phyloP scores from a whole-genome alignment of 2,113 vertebrate genomes.

The Ictidomys tridecemlineatus region DNA sequence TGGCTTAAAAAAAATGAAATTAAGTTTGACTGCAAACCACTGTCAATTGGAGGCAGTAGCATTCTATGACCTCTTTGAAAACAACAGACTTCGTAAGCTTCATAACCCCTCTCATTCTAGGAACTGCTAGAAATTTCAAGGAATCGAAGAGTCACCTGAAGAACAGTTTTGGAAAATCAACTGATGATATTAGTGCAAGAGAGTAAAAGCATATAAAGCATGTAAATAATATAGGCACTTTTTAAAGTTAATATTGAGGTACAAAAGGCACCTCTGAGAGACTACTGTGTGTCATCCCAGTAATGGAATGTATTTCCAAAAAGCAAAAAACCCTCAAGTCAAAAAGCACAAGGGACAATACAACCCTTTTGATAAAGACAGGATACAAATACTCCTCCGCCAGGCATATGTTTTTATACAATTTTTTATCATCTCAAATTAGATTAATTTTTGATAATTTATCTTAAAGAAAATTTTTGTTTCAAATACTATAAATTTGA shows the following conservation, averaged over 20 bases:
- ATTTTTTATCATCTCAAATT: neutral
- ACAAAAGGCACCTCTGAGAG: neutral
- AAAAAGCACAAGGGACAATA: neutral
- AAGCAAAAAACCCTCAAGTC: neutral
- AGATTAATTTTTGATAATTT: neutral
- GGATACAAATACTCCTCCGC: neutral
- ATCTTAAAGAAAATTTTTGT: neutral
- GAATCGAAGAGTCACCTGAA: neutral
- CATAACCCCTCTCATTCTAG: neutral
- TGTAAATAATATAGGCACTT: neutral
- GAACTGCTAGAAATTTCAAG: neutral
- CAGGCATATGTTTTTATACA: neutral
- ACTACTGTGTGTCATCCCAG: neutral
- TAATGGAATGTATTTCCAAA: neutral
- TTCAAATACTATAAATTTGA: conserved; percentile 13
- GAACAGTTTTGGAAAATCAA: neutral
- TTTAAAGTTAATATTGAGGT: neutral
- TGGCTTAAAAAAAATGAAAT: neutral
- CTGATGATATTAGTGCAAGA: neutral
- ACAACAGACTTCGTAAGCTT: neutral
- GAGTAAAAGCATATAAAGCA: neutral
- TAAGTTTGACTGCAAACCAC: conserved; percentile 5
- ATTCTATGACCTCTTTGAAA: neutral
- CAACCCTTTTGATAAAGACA: neutral
- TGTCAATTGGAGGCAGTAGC: neutral